phyloP scores from a whole-genome alignment of 2,888 invertebrate species.

The Augiades crinisus region DNA sequence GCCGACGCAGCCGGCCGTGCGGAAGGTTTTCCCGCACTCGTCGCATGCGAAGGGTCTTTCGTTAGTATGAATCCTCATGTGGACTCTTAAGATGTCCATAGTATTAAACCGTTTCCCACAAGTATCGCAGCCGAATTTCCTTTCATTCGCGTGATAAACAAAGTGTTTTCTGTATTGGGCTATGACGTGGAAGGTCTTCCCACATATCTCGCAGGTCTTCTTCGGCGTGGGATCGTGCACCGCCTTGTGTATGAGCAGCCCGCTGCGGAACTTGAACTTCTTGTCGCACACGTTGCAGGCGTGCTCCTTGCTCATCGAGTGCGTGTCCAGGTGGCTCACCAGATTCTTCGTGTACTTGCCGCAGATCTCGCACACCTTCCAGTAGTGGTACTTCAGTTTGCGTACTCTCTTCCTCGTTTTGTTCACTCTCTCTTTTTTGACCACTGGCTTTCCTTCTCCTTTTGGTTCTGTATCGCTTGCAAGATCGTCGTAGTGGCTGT shows the following conservation, averaged over 20 bases:
- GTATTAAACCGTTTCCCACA: conserved; percentile 80
- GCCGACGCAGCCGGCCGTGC: conserved; percentile 74
- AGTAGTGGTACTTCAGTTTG: conserved; percentile 63
- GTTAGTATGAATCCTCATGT: conserved; percentile 73
- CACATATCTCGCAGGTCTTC: conserved; percentile 76
- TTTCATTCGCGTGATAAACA: conserved; percentile 77
- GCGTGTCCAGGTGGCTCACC: conserved; percentile 65
- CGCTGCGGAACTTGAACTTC: conserved; percentile 73
- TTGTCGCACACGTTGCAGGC: conserved; percentile 72
- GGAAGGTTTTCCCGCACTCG: conserved; percentile 73
- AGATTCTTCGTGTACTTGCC: conserved; percentile 69
- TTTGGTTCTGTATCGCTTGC: conserved; percentile 31
- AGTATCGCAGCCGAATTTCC: conserved; percentile 72
- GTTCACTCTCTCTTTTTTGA: conserved; percentile 33
- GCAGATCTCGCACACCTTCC: conserved; percentile 74
- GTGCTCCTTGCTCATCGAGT: conserved; percentile 60
- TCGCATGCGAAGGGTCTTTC: conserved; percentile 69
- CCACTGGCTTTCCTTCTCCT: conserved; percentile 35
- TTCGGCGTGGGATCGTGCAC: conserved; percentile 69
- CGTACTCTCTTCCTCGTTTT: conserved; percentile 45
- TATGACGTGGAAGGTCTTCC: conserved; percentile 74
- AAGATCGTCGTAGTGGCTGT: conserved; percentile 42
- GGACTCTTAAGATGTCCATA: conserved; percentile 72
- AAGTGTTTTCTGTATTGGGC: conserved; percentile 75
- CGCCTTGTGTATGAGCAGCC: conserved; percentile 67